These are phyloP conservation scores for Misgurnus mizolepis DNA, from an alignment of 2,113 vertebrate genomes.

Conservation along the genomic window DNA sequence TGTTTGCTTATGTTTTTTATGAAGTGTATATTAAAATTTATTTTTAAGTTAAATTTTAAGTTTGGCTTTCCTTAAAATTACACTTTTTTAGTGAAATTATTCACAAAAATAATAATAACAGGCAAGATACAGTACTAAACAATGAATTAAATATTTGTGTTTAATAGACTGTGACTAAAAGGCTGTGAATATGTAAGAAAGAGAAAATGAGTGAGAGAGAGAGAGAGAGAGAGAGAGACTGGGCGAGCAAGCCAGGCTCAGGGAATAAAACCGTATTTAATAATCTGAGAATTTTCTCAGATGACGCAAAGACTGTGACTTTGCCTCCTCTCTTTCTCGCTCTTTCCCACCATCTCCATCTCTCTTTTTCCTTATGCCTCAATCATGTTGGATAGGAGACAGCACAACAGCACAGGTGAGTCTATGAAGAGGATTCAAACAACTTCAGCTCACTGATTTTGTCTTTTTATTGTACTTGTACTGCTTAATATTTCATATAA, in stretches of 20 bases:
- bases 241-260: constrained; percentile 33
- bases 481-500: neutral
- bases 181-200: constrained; percentile 23
- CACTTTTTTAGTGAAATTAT: neutral
- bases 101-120: neutral
- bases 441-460: neutral
- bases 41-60: too few relatives aligned
- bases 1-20: too few relatives aligned
- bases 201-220: constrained; percentile 32
- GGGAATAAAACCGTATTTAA: constrained; percentile 66
- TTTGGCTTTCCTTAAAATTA: too few relatives aligned
- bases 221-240: constrained; percentile 33
- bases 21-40: too few relatives aligned
- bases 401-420: constrained; percentile 68
- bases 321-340: constrained; percentile 49
- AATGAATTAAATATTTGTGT: constrained; percentile 23
- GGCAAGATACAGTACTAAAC: neutral
- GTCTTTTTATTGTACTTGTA: neutral
- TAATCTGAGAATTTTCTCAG: constrained; percentile 78
- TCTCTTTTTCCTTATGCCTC: constrained; percentile 65
- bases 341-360: constrained; percentile 19
- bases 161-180: neutral
- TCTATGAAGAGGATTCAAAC: neutral
- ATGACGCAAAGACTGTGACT: constrained; percentile 74
- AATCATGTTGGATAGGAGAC: constrained; percentile 63